A percentile compares a stretch with the other conserved stretches of the same genome.
These are phyloP conservation scores for Elgaria multicarinata DNA, from an alignment of 2,113 vertebrate species.

Conservation along the genomic window DNA sequence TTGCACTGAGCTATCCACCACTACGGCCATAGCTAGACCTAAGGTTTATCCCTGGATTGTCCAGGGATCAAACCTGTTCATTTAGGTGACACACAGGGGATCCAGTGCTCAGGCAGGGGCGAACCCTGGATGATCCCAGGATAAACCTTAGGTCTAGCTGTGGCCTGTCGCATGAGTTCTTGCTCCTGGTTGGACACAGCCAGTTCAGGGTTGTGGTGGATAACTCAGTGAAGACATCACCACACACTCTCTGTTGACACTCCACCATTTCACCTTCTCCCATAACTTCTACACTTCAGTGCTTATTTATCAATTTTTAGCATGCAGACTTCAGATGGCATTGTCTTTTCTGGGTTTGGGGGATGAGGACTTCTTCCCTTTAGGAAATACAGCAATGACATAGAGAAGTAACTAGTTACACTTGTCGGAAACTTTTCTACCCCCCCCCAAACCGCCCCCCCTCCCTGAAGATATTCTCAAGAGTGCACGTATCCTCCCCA, in stretches of 20 bases:
- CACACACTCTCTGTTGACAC: not conserved
- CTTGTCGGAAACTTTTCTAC: slow-evolving; percentile 2
- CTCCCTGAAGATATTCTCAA: slow-evolving; percentile 14
- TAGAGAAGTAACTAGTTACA: slow-evolving; percentile 16
- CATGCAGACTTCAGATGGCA: not conserved
- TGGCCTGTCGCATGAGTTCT: no score
- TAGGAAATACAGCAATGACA: not conserved
- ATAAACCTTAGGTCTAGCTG: no score
- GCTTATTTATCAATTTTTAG: not conserved
- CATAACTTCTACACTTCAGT: not conserved
- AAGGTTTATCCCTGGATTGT: no score
- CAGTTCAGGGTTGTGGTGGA: no score
- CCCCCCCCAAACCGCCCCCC: not conserved
- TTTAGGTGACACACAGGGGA: no score
- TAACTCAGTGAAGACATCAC: not conserved
- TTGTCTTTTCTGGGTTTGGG: not conserved
- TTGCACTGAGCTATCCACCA: no score
- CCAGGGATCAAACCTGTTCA: no score
- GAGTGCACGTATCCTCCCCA: not conserved
- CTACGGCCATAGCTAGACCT: no score
- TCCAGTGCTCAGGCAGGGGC: no score
- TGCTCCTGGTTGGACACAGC: no score
- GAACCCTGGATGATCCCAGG: no score
- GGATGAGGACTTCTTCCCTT: no score
- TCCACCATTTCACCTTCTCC: not conserved